Percentiles rank a stretch among this genome's conserved stretches.
Evolutionary conservation across 2,888 invertebrate genomes (phyloP).

Genomic region (Drosophila limbata): DNA sequence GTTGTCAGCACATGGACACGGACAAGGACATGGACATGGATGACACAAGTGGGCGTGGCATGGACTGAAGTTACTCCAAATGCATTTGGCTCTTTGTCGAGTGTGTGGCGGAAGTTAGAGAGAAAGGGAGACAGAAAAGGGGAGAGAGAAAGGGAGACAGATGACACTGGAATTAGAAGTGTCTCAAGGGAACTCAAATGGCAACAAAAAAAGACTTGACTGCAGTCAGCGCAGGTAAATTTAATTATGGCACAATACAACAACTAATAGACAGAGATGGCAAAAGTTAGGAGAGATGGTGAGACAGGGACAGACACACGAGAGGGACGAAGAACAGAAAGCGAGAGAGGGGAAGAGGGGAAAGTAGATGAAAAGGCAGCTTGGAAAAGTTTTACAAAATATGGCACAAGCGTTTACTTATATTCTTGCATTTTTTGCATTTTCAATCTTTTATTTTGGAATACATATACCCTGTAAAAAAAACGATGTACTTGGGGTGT

Average conservation of each 20-base stretch:
- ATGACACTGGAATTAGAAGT: neutral
- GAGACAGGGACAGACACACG: neutral
- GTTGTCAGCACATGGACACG: slow-evolving; percentile 37
- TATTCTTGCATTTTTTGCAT: slow-evolving; percentile 12
- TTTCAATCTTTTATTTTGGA: neutral
- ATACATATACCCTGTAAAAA: slow-evolving; percentile 16
- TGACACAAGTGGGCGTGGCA: slow-evolving; percentile 29
- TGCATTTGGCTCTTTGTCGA: slow-evolving; percentile 16
- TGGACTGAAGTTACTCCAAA: slow-evolving; percentile 12
- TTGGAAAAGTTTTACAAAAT: slow-evolving; percentile 49
- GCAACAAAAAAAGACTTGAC: slow-evolving; percentile 30
- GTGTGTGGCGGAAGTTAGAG: neutral
- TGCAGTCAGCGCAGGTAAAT: slow-evolving; percentile 58
- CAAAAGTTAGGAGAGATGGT: neutral
- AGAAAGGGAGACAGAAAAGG: too few species aligned
- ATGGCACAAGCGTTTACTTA: slow-evolving; percentile 45
- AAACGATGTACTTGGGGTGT: neutral
- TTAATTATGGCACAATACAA: slow-evolving; percentile 41
- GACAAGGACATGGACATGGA: slow-evolving; percentile 28
- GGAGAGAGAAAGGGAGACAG: too few species aligned
- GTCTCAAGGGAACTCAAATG: slow-evolving; percentile 10
- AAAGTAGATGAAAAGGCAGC: slow-evolving; percentile 1
- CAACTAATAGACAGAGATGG: slow-evolving; percentile 20
- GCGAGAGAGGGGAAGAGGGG: neutral
- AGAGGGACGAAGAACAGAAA: neutral